Evolutionary conservation across 2,888 invertebrate species (phyloP).

Genomic region (Machimus atricapillus): DNA sequence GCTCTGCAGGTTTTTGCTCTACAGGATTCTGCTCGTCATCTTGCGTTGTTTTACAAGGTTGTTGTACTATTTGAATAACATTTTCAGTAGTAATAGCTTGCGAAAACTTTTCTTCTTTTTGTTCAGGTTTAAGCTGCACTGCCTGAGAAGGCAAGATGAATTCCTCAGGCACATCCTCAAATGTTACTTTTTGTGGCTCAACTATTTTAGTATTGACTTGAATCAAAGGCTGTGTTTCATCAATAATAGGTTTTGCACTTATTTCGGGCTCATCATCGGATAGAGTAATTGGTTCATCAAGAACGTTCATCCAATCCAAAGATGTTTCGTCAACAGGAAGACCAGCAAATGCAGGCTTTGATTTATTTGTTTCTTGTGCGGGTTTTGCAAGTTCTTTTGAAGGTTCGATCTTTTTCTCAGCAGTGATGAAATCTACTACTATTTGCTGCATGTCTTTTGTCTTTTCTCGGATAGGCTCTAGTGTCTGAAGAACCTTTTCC

Average conservation of each 20-base stretch:
- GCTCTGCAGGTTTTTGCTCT: neutral
- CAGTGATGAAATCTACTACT: neutral
- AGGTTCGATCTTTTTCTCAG: neutral
- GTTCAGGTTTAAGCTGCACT: neutral
- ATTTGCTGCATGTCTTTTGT: neutral
- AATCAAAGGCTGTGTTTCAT: neutral
- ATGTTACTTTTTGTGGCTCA: neutral
- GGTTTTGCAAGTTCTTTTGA: neutral
- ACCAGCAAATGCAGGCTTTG: constrained; percentile 50
- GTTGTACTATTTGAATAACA: neutral
- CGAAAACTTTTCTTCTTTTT: neutral
- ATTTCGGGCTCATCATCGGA: constrained; percentile 49
- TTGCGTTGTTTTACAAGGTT: no score
- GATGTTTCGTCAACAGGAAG: constrained; percentile 54
- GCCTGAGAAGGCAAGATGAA: neutral
- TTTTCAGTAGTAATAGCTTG: neutral
- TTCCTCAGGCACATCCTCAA: neutral
- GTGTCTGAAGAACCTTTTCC: neutral
- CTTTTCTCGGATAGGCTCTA: neutral
- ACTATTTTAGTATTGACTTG: neutral
- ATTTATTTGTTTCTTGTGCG: neutral
- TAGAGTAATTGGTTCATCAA: constrained; percentile 59
- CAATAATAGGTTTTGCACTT: neutral
- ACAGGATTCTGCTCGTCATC: no score
- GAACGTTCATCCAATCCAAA: constrained; percentile 56